Evolutionary conservation across 1,140 invertebrate genomes (phyloP), one percentile per base, ranked within the genome.

Genomic region (Stegodyphus mimosarum): DNA sequence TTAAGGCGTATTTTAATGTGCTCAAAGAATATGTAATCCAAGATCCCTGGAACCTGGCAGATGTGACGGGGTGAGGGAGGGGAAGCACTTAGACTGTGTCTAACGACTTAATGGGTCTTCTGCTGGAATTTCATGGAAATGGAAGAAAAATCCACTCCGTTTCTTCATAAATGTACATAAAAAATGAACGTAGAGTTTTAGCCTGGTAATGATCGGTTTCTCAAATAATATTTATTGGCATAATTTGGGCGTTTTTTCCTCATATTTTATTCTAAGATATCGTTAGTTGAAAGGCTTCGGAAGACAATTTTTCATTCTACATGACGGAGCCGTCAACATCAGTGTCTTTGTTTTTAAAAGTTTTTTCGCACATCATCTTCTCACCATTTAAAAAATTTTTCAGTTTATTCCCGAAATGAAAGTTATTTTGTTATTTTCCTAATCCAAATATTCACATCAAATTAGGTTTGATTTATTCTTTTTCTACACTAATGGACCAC

Each of bases 31-130:
- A n/a, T 49, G 69, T 50, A 71, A 71, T 33, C 69, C 17, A 49
- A 71, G 69, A 71, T 71, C 69, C 33, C 33, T 13, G 69, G 49
- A 71, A 33, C 69, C 69, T 33, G 13, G 49, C 69, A 71, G 69
- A 71, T 71, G 69, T 50, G 49, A 9, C 48, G 49, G 49, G 48
- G 10, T 10, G 49, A 71, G 49, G 48, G 10, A 49, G 49, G 69
- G 2, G 7, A 67, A 49, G 69, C 69, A 71, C 69, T 71, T 71
- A 49, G 69, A 33, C 33, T 71, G 18, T 71, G 48, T 71, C 69
- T 71, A 71, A 71, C 49, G 69, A 71, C 69, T 71, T 71, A 71
- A 71, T 71, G 69, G 69, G 48, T 71, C 69, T 13, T 60, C 15
- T 11, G 69, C 49, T 49, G 69, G 49, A 71, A 11, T 33, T 71